Evolutionary conservation across 1,140 invertebrate species (phyloP), one percentile per base, ranked within the genome.

Genomic region (Amyelois transitella): DNA sequence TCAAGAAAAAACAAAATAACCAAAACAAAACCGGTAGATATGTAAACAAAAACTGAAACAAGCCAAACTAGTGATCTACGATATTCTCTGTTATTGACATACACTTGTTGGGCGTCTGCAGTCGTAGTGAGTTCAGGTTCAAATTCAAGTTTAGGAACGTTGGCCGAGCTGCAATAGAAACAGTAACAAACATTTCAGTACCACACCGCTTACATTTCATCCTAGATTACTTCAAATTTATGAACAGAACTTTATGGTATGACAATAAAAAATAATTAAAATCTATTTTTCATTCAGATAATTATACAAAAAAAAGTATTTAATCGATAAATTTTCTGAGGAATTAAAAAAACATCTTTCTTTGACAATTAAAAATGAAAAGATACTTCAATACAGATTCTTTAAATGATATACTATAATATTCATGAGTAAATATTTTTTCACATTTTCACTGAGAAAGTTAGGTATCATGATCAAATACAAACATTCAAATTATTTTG

Each of bases 101-200:
- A 94, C 93, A 92, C 93, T 94, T 94, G 88, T 92, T 92, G 73
- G 93, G 91, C 90, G 94, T 94, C 91, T 96, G 94, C 84, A 94
- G 94, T 90, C 95, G 92, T 90, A 96, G 91, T 79, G 94, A 93
- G 91, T 96, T 96, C 89, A 96, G 92, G 92, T 96, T 97, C 91
- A 96, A 91, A 91, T 94, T 96, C 88, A 97, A 93, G 93, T 97
- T 97, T 91, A 98, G 93, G 92, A 97, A 98, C 87, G 95, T 97
- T 87, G 96, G 96, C 81, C 96, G 95, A 89, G 96, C 96, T 98
- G 96, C 91, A 97, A 96, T 90, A 91, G 88, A 87, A 86, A 80
- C 47, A 52, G 74, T 75, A 70, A 68, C 51, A n/a, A 12, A 14
- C 52, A 43, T 44, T 44, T 63, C 49, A 64, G 24, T 55, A 58